Percentiles rank a stretch among this genome's conserved stretches.
Evolutionary conservation across 2,888 invertebrate genomes (phyloP).

Genomic region (Apamea anceps): DNA sequence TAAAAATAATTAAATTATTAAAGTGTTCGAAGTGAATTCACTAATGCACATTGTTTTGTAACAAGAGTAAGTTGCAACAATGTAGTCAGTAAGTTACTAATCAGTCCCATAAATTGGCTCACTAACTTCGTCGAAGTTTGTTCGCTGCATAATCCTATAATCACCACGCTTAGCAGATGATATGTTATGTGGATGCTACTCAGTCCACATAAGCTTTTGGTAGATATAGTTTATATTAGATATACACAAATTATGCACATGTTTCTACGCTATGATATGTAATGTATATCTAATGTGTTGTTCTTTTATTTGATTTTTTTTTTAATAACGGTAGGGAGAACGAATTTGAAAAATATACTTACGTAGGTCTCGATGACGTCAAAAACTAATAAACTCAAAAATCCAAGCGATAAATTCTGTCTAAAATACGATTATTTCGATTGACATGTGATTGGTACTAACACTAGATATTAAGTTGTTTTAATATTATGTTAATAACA

Average conservation of each 20-base stretch:
- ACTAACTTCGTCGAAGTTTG: constrained; percentile 48
- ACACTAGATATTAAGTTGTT: no score
- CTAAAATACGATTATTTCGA: no score
- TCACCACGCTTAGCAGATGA: constrained; percentile 39
- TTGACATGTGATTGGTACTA: no score
- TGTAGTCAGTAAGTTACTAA: constrained; percentile 25
- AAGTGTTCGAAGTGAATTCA: not conserved
- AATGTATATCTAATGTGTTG: not conserved
- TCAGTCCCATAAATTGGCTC: constrained; percentile 28
- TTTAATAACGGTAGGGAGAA: not conserved
- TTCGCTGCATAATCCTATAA: constrained; percentile 48
- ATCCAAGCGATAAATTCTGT: no score
- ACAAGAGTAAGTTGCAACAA: constrained; percentile 33
- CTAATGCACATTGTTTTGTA: constrained; percentile 7
- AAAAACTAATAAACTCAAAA: no score
- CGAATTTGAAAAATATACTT: no score
- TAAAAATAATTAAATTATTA: not conserved
- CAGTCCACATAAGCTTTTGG: constrained; percentile 11
- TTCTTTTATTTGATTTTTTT: not conserved
- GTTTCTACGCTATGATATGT: not conserved
- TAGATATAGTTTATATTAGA: not conserved
- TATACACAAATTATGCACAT: not conserved
- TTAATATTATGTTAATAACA: no score
- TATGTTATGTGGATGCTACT: constrained; percentile 25
- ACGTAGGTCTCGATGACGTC: no score